Evolutionary conservation across 2,888 invertebrate genomes (phyloP), one percentile per base, ranked within the genome.

Genomic region (Tromatobia lineatoria): DNA sequence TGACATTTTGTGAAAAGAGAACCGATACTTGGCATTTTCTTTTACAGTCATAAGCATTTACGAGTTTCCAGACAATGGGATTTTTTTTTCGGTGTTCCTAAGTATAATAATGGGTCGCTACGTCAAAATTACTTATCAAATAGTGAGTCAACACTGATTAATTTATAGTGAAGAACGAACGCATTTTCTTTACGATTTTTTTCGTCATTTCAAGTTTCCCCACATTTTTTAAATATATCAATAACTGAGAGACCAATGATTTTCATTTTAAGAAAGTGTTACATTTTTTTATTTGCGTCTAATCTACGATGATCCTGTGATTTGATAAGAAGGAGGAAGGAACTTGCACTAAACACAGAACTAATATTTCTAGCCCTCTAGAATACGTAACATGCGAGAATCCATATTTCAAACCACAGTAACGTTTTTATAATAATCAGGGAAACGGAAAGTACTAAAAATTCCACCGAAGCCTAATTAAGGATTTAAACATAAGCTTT

Each of bases 341-440:
- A 8, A 23, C 59, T 73, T 74, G 57, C 61, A 66, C 47, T 66
- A 50, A 38, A 59, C 34, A 29, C 20, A 66, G 54, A 71, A 42
- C 47, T 69, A 75, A 71, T 25, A 38, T 66, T 70, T 47, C 79
- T 47, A 74, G 57, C 23, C 47, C 70, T 45, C 50, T 74, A 74
- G 42, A 67, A 45, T 82, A 78, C 71, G 71, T 54, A 52, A 54
- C 83, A 83, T 83, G 83, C 83, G 67, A 74, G 50, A 79, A 74
- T 54, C 50, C 29, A 25, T 45, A 52, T 52, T 78, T 61, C 11
- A 64, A 64, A 52, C 45, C 54, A 70, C 70, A 70, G 52, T 52
- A 70, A 70, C 70, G 52, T 70, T 70, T 64, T 42, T 42, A 18
- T 64, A 38, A 34, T 42, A 61, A 61, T n/a, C n/a, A 8, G 2